Evolutionary conservation across 2,113 vertebrate genomes (phyloP).

Genomic region (Cephalopholis sonnerati): DNA sequence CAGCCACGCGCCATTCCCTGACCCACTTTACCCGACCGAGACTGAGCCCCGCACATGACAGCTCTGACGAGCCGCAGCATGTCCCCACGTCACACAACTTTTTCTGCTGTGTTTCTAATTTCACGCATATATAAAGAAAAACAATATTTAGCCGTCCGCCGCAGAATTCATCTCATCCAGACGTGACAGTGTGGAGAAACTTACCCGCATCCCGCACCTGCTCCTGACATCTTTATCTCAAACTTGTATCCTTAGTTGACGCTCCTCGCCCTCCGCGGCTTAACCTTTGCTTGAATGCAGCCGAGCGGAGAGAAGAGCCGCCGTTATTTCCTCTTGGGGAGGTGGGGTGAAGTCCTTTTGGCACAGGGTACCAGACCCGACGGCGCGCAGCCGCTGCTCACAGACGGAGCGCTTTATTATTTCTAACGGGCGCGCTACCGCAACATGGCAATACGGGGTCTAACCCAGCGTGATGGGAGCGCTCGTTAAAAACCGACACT

Average conservation of each 20-base stretch:
- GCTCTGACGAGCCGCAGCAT: neutral
- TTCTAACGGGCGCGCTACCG: slow-evolving; percentile 43
- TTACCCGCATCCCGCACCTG: slow-evolving; percentile 65
- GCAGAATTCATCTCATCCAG: neutral
- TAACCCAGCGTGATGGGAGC: slow-evolving; percentile 53
- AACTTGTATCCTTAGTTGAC: slow-evolving; percentile 34
- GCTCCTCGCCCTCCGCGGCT: slow-evolving; percentile 21
- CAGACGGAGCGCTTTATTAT: slow-evolving; percentile 41
- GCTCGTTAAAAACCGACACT: slow-evolving; percentile 54
- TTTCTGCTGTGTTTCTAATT: neutral
- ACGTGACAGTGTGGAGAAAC: slow-evolving; percentile 38
- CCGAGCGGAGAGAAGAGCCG: slow-evolving; percentile 14
- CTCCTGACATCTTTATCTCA: slow-evolving; percentile 43
- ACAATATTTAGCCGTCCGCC: neutral
- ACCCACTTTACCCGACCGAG: slow-evolving; percentile 39
- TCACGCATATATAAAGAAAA: neutral
- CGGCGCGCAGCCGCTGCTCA: slow-evolving; percentile 53
- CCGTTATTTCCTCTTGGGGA: slow-evolving; percentile 35
- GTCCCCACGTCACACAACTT: slow-evolving; percentile 25
- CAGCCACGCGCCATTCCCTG: slow-evolving; percentile 27
- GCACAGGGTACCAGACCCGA: slow-evolving; percentile 58
- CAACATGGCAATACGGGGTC: slow-evolving; percentile 51
- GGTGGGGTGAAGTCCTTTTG: slow-evolving; percentile 64
- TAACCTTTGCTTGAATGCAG: slow-evolving; percentile 30
- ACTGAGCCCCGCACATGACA: neutral